A percentile compares a stretch with the other conserved stretches of the same genome.
These are phyloP conservation scores for Cantharis lateralis DNA, from an alignment of 2,888 invertebrate species.

Conservation along the genomic window DNA sequence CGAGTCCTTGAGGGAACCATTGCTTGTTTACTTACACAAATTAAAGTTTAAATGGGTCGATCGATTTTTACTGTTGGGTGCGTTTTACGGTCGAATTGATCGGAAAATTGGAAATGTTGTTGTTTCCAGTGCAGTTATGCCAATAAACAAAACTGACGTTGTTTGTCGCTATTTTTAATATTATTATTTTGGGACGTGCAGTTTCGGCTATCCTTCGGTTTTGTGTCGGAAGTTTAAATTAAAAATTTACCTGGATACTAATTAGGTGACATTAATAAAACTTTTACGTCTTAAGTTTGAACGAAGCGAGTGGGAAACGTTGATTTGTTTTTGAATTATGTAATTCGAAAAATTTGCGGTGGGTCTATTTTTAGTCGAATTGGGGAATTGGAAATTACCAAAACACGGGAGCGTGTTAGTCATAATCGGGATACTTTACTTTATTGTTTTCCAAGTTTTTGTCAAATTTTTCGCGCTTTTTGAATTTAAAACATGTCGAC, in stretches of 20 bases:
- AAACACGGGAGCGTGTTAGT: constrained; percentile 50
- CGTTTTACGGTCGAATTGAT: not conserved
- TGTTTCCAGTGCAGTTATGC: not conserved
- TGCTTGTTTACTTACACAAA: not conserved
- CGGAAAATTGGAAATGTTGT: not conserved
- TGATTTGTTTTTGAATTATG: constrained; percentile 25
- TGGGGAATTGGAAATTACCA: constrained; percentile 44
- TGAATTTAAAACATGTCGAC: constrained; percentile 13
- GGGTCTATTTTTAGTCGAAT: constrained; percentile 49
- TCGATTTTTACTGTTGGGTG: not conserved
- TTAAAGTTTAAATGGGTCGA: not conserved
- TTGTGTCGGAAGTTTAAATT: not conserved
- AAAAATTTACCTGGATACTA: not conserved
- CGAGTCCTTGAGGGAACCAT: not conserved
- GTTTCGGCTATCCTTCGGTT: not conserved
- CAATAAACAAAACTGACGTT: not conserved
- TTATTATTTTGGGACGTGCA: not conserved
- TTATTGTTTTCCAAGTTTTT: constrained; percentile 7
- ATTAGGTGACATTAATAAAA: not conserved
- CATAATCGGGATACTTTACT: constrained; percentile 48
- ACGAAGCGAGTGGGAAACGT: not conserved
- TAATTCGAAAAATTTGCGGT: constrained; percentile 48
- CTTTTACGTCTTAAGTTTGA: not conserved
- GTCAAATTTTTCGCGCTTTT: not conserved
- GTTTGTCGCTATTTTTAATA: not conserved